phyloP scores from a whole-genome alignment of 2,113 vertebrate species.

The Aleadryas rufinucha region DNA sequence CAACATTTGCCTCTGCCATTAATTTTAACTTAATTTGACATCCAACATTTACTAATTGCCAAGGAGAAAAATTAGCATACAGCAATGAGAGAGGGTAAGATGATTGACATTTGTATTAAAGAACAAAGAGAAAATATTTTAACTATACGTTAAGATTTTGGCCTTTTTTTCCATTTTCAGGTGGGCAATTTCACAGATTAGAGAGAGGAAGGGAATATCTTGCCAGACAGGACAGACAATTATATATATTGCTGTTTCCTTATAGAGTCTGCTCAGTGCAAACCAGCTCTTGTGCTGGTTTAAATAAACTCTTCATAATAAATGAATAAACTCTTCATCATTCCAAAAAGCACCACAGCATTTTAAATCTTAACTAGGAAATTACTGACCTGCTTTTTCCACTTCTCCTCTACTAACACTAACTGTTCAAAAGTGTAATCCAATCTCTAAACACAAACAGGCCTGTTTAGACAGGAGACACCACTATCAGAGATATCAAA shows the following conservation, averaged over 20 bases:
- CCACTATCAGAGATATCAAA: background rate
- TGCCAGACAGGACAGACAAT: background rate
- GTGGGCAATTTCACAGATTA: background rate
- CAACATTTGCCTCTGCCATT: conserved; percentile 73
- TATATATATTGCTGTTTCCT: background rate
- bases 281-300: background rate
- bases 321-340: background rate
- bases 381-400: conserved; percentile 1
- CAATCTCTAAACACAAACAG: background rate
- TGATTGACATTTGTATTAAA: conserved; percentile 36
- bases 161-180: background rate
- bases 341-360: background rate
- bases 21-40: conserved; percentile 83
- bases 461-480: background rate
- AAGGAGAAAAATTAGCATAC: conserved; percentile 60
- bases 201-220: background rate
- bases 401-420: background rate
- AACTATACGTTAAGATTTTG: background rate
- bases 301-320: background rate
- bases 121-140: background rate
- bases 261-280: background rate
- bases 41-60: conserved; percentile 79
- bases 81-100: conserved; percentile 15
- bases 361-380: background rate
- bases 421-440: background rate